phyloP scores from a whole-genome alignment of 2,113 vertebrate species.

The Lampris incognitus region DNA sequence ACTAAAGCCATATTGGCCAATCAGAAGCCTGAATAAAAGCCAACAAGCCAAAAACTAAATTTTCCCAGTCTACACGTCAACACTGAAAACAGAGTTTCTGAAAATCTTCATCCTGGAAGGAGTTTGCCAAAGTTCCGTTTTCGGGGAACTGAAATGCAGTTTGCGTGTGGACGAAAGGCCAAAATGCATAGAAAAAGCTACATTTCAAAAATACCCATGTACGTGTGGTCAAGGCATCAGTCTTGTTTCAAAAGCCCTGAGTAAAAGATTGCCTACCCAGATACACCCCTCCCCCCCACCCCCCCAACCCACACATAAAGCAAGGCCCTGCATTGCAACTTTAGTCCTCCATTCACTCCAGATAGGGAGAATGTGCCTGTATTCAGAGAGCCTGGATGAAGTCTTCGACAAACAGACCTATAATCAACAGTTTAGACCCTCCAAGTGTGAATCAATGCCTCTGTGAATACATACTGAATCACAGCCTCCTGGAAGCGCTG shows the following conservation, averaged over 20 bases:
- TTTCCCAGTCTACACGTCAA: too few relatives aligned
- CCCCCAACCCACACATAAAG: conserved; percentile 19
- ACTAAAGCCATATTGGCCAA: too few relatives aligned
- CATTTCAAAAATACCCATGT: too few relatives aligned
- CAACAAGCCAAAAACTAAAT: too few relatives aligned
- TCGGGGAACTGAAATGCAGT: not conserved
- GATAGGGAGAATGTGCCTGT: conserved; percentile 7
- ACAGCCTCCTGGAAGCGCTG: conserved; percentile 10
- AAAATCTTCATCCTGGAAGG: too few relatives aligned
- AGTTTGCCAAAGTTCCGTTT: too few relatives aligned
- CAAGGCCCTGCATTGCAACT: conserved; percentile 17
- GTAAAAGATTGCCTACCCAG: conserved; percentile 2
- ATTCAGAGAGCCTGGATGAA: conserved; percentile 8
- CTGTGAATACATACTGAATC: conserved; percentile 20
- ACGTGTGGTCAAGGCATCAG: not conserved
- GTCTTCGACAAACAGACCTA: conserved; percentile 39
- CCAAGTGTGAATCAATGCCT: conserved; percentile 58
- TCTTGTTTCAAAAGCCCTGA: conserved; percentile 2
- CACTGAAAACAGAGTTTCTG: too few relatives aligned
- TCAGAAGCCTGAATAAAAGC: too few relatives aligned
- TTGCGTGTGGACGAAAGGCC: not conserved
- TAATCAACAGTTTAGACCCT: conserved; percentile 37
- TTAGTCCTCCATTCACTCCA: conserved; percentile 18
- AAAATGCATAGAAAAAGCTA: not conserved
- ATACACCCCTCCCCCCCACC: not conserved